Conservation (phyloP, 2,113 vertebrate species). For the Pelobates fuscus region DNA sequence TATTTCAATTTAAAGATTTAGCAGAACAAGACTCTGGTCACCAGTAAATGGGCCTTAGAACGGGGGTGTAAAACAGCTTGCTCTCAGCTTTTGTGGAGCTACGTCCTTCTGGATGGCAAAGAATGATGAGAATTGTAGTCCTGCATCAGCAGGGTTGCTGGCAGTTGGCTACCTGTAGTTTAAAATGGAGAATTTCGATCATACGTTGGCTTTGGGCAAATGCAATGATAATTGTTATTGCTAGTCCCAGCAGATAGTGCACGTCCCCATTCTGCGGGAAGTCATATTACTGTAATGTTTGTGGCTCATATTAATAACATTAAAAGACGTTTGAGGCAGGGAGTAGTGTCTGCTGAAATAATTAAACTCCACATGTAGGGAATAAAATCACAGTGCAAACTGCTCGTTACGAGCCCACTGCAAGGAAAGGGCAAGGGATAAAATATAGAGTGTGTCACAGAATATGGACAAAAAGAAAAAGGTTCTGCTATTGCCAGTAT, state of each 20-base stretch:
- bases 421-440: conserved; percentile 23
- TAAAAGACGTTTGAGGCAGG: conserved; percentile 29
- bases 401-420: conserved; percentile 25
- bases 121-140: no score
- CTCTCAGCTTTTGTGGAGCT: no score
- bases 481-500: no score
- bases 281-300: conserved; percentile 37
- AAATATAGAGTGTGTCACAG: no score
- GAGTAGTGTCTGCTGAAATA: conserved; percentile 36
- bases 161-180: no score
- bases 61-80: no score
- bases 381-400: conserved; percentile 1
- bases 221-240: conserved; percentile 35
- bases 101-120: no score
- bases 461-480: no score
- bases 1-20: no score
- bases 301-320: conserved; percentile 36
- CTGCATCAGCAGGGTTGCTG: no score
- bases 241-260: conserved; percentile 14
- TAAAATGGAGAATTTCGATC: not conserved
- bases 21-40: no score
- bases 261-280: conserved; percentile 31
- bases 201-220: conserved; percentile 4
- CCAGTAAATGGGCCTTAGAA: no score
- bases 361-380: conserved; percentile 27